Percentiles rank a stretch among this genome's conserved stretches.
Conservation (phyloP, 2,797 vertebrate species). For the Scyliorhinus canicula region DNA sequence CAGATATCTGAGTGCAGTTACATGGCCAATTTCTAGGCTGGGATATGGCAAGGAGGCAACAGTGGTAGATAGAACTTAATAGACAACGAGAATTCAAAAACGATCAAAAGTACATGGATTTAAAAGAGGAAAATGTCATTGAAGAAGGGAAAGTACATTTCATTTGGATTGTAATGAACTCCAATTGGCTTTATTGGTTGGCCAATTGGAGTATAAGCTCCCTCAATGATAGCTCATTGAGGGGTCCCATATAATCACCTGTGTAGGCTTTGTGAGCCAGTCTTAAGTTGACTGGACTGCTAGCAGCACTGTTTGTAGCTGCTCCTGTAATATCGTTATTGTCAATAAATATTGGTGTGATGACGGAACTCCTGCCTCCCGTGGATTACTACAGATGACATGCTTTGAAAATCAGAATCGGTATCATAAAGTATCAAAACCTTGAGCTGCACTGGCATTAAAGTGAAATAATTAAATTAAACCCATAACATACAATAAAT, state of each 20-base stretch:
- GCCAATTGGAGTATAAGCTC: too few relatives aligned
- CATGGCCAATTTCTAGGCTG: not conserved
- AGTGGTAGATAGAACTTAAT: not conserved
- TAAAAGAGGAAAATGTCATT: not conserved
- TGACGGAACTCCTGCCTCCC: too few relatives aligned
- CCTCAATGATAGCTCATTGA: too few relatives aligned
- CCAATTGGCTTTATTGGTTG: too few relatives aligned
- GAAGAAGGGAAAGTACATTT: not conserved
- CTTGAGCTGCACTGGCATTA: not conserved
- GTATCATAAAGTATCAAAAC: not conserved
- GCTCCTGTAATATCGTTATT: too few relatives aligned
- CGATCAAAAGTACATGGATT: not conserved
- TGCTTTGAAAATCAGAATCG: not conserved
- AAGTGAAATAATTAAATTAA: not conserved
- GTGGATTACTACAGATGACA: too few relatives aligned
- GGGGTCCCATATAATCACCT: too few relatives aligned
- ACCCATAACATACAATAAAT: not conserved
- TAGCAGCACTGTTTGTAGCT: too few relatives aligned
- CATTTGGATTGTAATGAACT: too few relatives aligned
- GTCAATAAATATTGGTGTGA: too few relatives aligned
- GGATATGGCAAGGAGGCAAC: not conserved
- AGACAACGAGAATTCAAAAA: not conserved
- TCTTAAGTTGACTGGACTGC: too few relatives aligned
- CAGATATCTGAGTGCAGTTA: not conserved
- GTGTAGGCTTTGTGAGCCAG: too few relatives aligned